Conservation (phyloP, 2,113 vertebrate genomes). For the Corydoras maculifer region DNA sequence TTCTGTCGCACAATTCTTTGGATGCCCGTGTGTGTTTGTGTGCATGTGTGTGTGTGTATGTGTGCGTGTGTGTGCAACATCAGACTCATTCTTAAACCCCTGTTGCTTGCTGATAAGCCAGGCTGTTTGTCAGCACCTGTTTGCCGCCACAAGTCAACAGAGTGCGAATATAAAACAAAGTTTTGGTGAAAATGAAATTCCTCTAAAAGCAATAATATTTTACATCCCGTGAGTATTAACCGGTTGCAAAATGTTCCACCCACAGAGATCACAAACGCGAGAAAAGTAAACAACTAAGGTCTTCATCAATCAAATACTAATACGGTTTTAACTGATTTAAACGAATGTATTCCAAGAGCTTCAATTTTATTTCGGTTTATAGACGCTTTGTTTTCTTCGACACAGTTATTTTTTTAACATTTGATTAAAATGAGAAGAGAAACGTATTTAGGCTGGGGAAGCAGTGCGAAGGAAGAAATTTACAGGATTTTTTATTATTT, state of each 20-base stretch:
- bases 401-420: no score
- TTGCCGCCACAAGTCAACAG: slow-evolving; percentile 3
- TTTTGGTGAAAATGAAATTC: slow-evolving; percentile 19
- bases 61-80: slow-evolving; percentile 23
- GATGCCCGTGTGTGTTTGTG: slow-evolving; percentile 1
- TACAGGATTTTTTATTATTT: no score
- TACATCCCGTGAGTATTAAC: background rate
- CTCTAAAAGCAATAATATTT: slow-evolving; percentile 20
- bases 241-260: slow-evolving; percentile 2
- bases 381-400: no score
- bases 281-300: background rate
- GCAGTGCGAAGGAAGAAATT: no score
- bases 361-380: no score
- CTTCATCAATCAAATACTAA: background rate
- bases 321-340: no score
- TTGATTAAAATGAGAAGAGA: no score
- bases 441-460: no score
- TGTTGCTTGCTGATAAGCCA: slow-evolving; percentile 39
- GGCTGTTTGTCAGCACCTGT: slow-evolving; percentile 38
- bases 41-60: slow-evolving; percentile 1
- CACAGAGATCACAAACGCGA: background rate
- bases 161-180: slow-evolving; percentile 11
- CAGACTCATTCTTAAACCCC: slow-evolving; percentile 30
- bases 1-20: slow-evolving; percentile 7
- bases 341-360: no score